Conservation (phyloP, 2,797 vertebrate species). For the Carcharodon carcharias region DNA sequence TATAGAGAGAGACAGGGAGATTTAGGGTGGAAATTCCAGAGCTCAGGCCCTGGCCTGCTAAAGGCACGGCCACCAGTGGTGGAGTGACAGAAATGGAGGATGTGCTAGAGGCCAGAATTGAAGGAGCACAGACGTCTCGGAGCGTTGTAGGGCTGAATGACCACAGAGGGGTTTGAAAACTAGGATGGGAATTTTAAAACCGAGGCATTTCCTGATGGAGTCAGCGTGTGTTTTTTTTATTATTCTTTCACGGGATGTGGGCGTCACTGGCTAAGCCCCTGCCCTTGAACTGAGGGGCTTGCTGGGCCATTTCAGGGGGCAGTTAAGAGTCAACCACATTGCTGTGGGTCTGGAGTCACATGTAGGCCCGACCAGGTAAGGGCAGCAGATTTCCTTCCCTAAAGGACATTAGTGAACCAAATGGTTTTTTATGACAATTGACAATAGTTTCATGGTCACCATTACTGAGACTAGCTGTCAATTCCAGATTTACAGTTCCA, state of each 20-base stretch:
- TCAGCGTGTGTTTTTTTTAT: background rate
- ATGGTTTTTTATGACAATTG: too few relatives aligned
- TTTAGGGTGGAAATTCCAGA: background rate
- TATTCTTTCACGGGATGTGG: too few relatives aligned
- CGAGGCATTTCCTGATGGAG: background rate
- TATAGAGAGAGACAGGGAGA: background rate
- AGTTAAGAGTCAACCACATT: too few relatives aligned
- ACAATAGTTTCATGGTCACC: too few relatives aligned
- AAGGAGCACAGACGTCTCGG: background rate
- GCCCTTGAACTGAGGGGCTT: background rate
- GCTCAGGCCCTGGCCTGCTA: background rate
- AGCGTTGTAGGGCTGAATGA: background rate
- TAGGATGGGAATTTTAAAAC: background rate
- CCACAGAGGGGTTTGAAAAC: background rate
- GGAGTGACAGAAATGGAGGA: background rate
- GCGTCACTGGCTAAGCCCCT: too few relatives aligned
- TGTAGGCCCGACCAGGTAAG: too few relatives aligned
- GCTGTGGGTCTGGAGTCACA: too few relatives aligned
- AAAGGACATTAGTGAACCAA: too few relatives aligned
- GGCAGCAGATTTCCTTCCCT: too few relatives aligned
- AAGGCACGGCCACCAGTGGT: background rate
- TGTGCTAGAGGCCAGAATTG: background rate
- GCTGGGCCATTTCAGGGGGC: too few relatives aligned
- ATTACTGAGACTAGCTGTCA: too few relatives aligned
- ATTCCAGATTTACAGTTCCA: too few relatives aligned